phyloP scores from a whole-genome alignment of 1,140 invertebrate genomes.

The Ceratitis capitata region DNA sequence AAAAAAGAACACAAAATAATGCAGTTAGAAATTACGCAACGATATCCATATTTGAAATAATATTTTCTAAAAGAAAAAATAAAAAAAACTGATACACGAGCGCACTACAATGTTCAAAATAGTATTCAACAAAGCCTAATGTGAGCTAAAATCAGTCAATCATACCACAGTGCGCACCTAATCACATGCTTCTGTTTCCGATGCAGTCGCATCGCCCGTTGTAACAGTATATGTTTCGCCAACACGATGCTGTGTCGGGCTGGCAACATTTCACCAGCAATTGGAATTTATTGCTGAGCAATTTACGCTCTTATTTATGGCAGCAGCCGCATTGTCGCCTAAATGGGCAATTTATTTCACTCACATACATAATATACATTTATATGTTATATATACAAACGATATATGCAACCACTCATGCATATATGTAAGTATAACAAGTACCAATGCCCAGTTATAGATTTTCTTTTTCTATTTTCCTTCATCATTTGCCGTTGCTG shows the following conservation, averaged over 20 bases:
- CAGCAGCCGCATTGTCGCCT: neutral
- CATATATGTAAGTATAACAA: neutral
- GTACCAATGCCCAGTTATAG: neutral
- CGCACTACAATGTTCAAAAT: no score
- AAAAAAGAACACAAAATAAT: no score
- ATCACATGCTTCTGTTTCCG: neutral
- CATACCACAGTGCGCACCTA: neutral
- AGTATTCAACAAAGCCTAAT: no score
- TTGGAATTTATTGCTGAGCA: slow-evolving; percentile 34
- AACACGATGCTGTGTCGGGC: neutral
- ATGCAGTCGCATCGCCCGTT: no score
- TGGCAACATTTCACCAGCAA: slow-evolving; percentile 19
- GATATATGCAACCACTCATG: neutral
- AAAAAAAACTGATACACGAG: no score
- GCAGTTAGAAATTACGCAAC: no score
- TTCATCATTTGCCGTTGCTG: neutral
- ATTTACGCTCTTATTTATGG: slow-evolving; percentile 37
- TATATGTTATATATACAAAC: neutral
- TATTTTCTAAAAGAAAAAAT: no score
- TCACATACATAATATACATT: neutral
- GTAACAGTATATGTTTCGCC: neutral
- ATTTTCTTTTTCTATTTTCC: no score
- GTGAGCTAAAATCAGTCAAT: no score
- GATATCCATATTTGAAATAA: no score
- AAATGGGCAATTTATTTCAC: slow-evolving; percentile 21